Evolutionary conservation across 2,113 vertebrate species (phyloP).

Genomic region (Irena cyanogastra): DNA sequence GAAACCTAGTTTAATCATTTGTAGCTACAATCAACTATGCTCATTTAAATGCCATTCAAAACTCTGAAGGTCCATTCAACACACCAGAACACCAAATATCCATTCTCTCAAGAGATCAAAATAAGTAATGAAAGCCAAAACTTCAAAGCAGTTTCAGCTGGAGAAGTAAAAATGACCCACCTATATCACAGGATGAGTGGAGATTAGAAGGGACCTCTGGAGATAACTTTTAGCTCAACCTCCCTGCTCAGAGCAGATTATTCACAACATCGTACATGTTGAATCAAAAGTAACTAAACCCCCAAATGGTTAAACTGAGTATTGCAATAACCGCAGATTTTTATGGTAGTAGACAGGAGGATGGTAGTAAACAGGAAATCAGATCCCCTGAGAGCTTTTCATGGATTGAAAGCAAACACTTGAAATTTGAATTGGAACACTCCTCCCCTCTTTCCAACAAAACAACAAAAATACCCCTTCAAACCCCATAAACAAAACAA

Average conservation of each 20-base stretch:
- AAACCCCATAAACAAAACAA: neutral
- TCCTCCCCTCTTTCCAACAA: neutral
- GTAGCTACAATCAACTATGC: neutral
- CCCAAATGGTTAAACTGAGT: neutral
- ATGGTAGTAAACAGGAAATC: neutral
- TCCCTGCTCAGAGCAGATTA: neutral
- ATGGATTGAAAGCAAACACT: neutral
- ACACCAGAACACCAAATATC: neutral
- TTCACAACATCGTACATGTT: neutral
- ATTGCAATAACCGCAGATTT: neutral
- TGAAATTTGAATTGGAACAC: neutral
- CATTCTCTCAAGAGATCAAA: neutral
- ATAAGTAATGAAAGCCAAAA: neutral
- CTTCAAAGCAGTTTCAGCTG: neutral
- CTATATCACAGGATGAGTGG: neutral
- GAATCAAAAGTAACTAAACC: neutral
- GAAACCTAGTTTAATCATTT: neutral
- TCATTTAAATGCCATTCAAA: neutral
- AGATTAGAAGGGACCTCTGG: neutral
- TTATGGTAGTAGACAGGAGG: neutral
- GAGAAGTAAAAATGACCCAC: neutral
- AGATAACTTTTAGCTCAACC: neutral
- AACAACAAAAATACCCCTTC: fast-evolving
- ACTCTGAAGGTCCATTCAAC: neutral
- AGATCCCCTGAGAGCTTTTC: neutral